These are phyloP conservation scores for Aporrectodea caliginosa DNA, from an alignment of 1,140 invertebrate species.

Conservation along the genomic window DNA sequence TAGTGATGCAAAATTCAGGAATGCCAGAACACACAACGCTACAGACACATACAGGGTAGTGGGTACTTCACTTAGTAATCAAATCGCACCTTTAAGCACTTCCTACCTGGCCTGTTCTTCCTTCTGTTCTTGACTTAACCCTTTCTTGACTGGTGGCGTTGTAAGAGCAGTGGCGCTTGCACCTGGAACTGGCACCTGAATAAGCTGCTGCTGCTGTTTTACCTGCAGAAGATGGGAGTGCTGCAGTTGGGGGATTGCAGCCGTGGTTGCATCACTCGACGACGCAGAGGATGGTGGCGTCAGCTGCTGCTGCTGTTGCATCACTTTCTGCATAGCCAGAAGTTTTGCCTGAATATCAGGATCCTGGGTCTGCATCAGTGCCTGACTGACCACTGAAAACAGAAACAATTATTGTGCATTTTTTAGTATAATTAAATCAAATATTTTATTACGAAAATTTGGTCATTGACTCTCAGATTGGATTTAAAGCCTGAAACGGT, in stretches of 20 bases:
- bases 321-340: slow-evolving; percentile 76
- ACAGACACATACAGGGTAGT: no score
- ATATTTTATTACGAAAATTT: no score
- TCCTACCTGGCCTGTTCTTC: slow-evolving; percentile 51
- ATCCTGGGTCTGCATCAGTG: slow-evolving; percentile 67
- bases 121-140: slow-evolving; percentile 49
- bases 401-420: no score
- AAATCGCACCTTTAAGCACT: no score
- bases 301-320: slow-evolving; percentile 43
- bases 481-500: no score
- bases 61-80: no score
- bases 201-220: slow-evolving; percentile 19
- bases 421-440: no score
- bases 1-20: no score
- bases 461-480: no score
- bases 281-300: no score
- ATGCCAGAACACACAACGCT: no score
- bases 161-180: no score
- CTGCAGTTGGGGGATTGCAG: slow-evolving; percentile 49
- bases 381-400: slow-evolving; percentile 55
- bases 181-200: slow-evolving; percentile 5
- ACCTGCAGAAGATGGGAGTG: slow-evolving; percentile 41
- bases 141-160: not conserved
- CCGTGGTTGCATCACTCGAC: slow-evolving; percentile 36
- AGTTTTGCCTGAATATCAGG: slow-evolving; percentile 90